Conservation (phyloP, 2,113 vertebrate species). For the Cavia porcellus region DNA sequence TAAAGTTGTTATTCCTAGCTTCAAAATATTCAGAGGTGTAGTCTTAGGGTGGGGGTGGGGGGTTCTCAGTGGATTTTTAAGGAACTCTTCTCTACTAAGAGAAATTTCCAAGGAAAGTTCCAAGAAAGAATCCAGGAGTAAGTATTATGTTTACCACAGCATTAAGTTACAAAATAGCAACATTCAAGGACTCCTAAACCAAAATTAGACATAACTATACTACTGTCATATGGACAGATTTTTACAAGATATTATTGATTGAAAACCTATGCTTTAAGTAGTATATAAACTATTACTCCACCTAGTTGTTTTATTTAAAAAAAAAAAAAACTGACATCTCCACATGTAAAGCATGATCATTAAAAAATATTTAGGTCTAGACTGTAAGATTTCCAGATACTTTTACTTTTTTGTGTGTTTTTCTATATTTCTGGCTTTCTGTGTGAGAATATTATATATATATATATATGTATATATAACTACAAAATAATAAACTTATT, state of each 20-base stretch:
- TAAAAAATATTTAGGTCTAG: neutral
- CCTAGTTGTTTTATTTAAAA: neutral
- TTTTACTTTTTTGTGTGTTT: neutral
- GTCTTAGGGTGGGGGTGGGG: no score
- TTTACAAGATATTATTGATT: neutral
- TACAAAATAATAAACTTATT: neutral
- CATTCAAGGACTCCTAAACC: neutral
- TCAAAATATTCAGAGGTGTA: neutral
- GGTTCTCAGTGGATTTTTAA: neutral
- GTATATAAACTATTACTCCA: neutral
- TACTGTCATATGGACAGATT: neutral
- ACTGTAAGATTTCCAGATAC: neutral
- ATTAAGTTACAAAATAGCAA: neutral
- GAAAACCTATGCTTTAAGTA: neutral
- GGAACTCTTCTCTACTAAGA: neutral
- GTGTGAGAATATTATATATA: neutral
- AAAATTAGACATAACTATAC: neutral
- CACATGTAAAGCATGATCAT: neutral
- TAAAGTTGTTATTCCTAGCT: neutral
- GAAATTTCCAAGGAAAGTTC: neutral
- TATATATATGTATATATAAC: neutral
- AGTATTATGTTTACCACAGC: neutral
- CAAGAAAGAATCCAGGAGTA: neutral
- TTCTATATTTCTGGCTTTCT: slow-evolving; percentile 16
- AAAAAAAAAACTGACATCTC: neutral